Evolutionary conservation across 2,797 vertebrate genomes (phyloP), one percentile per base, ranked within the genome.

Genomic region (Coilia nasus): DNA sequence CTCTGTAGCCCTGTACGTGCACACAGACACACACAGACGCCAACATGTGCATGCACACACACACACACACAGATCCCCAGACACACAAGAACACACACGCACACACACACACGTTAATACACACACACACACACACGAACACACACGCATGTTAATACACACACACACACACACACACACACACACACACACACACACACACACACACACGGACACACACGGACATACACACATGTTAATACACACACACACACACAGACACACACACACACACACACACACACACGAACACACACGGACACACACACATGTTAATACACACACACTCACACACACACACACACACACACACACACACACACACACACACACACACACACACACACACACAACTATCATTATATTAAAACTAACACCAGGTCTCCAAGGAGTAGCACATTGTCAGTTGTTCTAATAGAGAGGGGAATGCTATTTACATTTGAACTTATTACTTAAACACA

Each of bases 391-490:
- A 57, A 23, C 23, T 28, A 64, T 80, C 84, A 59, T 87, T 87
- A 87, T 88, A 90, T 90, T 86, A 85, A 75, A 88, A 91, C 91
- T 91, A 35, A 78, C 71, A 17, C 35, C 35, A 41, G 19, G 35
- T 78, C 71, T 78, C 71, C 10, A 21, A 44, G 71, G 71, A 44
- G 31, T 44, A 41, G 15, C 17, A 7, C 71, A 78, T 41, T 21
- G 44, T 41, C 19, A 35, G 71, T 10, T 41, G 2, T 31, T 78
- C 71, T 78, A 44, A 78, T 78, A 44, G 71, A 78, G 31, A 44
- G 15, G 71, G 31, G 17, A 78, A 21, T 78, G 31, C 9, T 78
- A 78, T 78, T 78, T 78, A 78, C 71, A 78, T 78, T 78, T 78
- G 71, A 31, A 78, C 6, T 78, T 78, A 75, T 35, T 21, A 44